Evolutionary conservation across 2,113 vertebrate genomes (phyloP), one percentile per base, ranked within the genome.

Genomic region (Rhineura floridana): DNA sequence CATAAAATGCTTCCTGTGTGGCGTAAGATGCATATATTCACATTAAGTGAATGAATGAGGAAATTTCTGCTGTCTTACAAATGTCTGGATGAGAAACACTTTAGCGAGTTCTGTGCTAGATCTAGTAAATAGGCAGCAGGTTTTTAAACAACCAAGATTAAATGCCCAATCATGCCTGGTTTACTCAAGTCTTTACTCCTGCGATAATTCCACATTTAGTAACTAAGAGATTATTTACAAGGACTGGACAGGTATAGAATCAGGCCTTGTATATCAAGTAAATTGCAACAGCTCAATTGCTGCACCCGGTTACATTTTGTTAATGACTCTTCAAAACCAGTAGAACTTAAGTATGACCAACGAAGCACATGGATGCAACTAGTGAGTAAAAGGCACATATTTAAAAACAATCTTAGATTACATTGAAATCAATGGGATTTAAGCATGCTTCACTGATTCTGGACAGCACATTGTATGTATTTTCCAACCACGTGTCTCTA

Each of bases 1-100:
- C 85, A 80, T 69, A 87, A 80, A 80, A 87, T 87, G 62, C 55
- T 80, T 87, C 85, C 76, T 80, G 65, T 87, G 36, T 69, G 36
- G 76, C 33, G 30, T 67, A 80, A 80, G 25, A 87, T 80, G 63
- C 76, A 87, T 42, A 87, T 80, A 55, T 55, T 87, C 77, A 42
- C 85, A 79, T 70, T 87, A 80, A 87, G 44, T 80, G n/a, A 80
- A 70, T 69, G 36, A 63, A 87, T 80, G 48, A 59, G 85, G 46
- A 87, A 70, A 80, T 55, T 69, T 69, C 65, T 70, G 33, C 25
- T 70, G 25, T 80, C 77, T 80, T 87, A 69, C 62, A 70, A 67
- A 69, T 86, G 46, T 80, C 63, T 87, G 77, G 63, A 87, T 87
- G 85, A 70, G 63, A 70, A 87, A 87, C 65, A 39, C 63, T 78